A percentile compares a stretch with the other conserved stretches of the same genome.
Conservation (phyloP, 2,797 vertebrate genomes). For the Sphenodon punctatus region DNA sequence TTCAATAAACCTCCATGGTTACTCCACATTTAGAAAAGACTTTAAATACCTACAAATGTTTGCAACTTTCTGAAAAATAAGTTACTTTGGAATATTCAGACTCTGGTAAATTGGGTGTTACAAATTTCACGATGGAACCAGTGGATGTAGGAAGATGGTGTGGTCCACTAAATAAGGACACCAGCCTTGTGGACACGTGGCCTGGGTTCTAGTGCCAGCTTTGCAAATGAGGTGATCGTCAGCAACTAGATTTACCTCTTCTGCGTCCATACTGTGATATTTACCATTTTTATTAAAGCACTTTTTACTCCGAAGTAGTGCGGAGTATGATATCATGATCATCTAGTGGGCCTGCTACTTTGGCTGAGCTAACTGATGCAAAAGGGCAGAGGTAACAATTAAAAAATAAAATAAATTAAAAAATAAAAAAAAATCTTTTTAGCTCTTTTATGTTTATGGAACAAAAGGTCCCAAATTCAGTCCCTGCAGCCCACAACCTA, state of each 20-base stretch:
- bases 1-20: slow-evolving; percentile 11
- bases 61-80: neutral
- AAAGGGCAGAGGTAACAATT: no score
- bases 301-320: no score
- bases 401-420: no score
- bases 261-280: neutral
- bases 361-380: no score
- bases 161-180: neutral
- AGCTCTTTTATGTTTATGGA: no score
- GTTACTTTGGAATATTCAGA: neutral
- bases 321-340: no score
- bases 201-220: neutral
- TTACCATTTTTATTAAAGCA: no score
- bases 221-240: neutral
- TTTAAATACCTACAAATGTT: neutral
- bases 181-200: rapidly evolving
- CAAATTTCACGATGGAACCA: no score
- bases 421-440: no score
- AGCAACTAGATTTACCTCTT: neutral
- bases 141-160: neutral
- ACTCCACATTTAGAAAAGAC: neutral
- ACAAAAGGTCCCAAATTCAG: no score
- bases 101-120: neutral
- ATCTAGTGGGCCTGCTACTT: no score
- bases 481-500: no score